A percentile compares a stretch with the other conserved stretches of the same genome.
These are phyloP conservation scores for Rhingia campestris DNA, from an alignment of 2,888 invertebrate genomes.

Conservation along the genomic window DNA sequence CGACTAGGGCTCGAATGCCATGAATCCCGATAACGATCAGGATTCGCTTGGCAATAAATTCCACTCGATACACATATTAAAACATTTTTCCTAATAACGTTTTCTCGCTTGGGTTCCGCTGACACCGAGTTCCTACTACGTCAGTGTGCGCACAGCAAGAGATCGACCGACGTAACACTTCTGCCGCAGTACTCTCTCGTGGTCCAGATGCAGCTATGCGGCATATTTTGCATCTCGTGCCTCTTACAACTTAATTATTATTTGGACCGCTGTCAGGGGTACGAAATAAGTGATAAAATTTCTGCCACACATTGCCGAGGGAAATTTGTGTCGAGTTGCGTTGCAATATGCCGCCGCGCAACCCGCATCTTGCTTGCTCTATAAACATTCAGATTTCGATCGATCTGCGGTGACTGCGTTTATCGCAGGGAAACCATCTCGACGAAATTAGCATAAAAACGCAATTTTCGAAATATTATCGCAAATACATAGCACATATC, in stretches of 20 bases:
- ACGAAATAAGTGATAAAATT: conserved; percentile 70
- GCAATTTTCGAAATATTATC: conserved; percentile 81
- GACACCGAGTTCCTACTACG: conserved; percentile 34
- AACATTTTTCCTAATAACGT: conserved; percentile 65
- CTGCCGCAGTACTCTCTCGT: conserved; percentile 27
- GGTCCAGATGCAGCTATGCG: conserved; percentile 36
- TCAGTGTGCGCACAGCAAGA: conserved; percentile 54
- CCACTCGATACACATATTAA: conserved; percentile 62
- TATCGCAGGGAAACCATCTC: conserved; percentile 68
- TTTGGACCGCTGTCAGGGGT: conserved; percentile 70
- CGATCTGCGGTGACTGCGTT: conserved; percentile 57
- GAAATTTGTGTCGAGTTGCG: conserved; percentile 47
- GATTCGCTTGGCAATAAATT: conserved; percentile 65
- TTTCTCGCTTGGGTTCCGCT: conserved; percentile 38
- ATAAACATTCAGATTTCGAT: conserved; percentile 53
- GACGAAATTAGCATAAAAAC: conserved; percentile 81
- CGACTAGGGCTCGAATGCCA: conserved; percentile 24
- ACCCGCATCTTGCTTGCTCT: background rate
- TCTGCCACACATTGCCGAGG: conserved; percentile 65
- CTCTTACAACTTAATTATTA: conserved; percentile 74
- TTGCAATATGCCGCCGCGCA: conserved; percentile 12
- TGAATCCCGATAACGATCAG: conserved; percentile 62
- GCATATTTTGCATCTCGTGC: conserved; percentile 74
- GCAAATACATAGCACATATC: conserved; percentile 45
- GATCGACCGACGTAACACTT: conserved; percentile 40